phyloP scores from a whole-genome alignment of 2,797 vertebrate genomes.

The Myotis myotis region DNA sequence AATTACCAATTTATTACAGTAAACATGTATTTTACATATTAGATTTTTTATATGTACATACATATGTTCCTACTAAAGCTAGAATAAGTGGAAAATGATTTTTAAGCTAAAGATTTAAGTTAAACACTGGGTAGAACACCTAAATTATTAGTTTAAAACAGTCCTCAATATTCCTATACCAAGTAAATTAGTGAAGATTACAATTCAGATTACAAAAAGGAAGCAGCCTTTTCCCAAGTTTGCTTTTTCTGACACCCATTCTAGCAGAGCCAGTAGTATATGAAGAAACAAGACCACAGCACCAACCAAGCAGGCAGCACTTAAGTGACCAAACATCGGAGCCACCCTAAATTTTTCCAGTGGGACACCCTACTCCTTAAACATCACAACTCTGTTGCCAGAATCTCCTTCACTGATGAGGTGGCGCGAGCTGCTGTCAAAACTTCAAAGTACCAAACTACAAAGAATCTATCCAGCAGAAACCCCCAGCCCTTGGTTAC shows the following conservation, averaged over 20 bases:
- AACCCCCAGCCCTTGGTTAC: background rate
- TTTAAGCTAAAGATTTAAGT: constrained; percentile 32
- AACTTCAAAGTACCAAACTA: background rate
- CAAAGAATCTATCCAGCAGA: background rate
- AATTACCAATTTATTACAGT: background rate
- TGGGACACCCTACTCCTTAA: background rate
- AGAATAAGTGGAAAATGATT: background rate
- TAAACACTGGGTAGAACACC: background rate
- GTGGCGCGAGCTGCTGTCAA: background rate
- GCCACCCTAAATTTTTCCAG: background rate
- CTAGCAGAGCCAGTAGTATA: background rate
- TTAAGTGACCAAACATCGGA: background rate
- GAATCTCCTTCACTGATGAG: background rate
- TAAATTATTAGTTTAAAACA: constrained; percentile 19
- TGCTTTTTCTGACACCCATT: background rate
- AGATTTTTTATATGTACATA: background rate
- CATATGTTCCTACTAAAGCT: background rate
- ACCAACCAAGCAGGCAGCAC: background rate
- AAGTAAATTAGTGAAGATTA: background rate
- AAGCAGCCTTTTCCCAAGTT: background rate
- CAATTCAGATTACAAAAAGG: background rate
- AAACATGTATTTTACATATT: background rate
- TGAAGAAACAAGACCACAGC: background rate
- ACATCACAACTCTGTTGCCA: background rate
- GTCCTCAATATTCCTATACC: background rate